Conservation (phyloP, 2,797 vertebrate species). For the Mormyrus proboscirostris region DNA sequence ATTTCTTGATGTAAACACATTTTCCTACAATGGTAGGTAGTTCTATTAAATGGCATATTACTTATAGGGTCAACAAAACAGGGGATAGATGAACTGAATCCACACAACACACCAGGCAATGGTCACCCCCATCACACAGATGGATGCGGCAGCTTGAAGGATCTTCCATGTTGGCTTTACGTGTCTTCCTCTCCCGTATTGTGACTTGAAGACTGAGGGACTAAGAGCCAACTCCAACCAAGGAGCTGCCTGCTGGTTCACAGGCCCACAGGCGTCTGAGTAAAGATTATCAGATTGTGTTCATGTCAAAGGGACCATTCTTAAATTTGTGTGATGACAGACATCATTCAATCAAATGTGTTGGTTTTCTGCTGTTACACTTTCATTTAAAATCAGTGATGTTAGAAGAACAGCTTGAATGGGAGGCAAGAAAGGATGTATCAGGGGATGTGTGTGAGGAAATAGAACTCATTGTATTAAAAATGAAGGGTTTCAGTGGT, state of each 20-base stretch:
- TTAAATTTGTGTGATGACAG: not conserved
- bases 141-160: not conserved
- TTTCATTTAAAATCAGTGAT: not conserved
- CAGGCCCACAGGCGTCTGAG: not conserved
- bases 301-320: not conserved
- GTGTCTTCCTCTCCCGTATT: not conserved
- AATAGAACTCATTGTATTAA: not conserved
- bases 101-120: not conserved
- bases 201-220: not conserved
- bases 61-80: not conserved
- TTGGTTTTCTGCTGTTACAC: not conserved
- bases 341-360: not conserved
- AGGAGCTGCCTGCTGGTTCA: not conserved
- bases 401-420: not conserved
- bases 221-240: not conserved
- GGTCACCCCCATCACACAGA: not conserved
- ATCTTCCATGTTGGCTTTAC: not conserved
- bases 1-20: too few species aligned
- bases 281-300: not conserved
- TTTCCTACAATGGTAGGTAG: too few species aligned
- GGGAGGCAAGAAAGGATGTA: not conserved
- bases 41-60: too few species aligned
- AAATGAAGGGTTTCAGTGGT: not conserved
- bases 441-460: not conserved
- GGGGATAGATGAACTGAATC: not conserved